Evolutionary conservation across 2,113 vertebrate species (phyloP).

Genomic region (Pseudorasbora parva): DNA sequence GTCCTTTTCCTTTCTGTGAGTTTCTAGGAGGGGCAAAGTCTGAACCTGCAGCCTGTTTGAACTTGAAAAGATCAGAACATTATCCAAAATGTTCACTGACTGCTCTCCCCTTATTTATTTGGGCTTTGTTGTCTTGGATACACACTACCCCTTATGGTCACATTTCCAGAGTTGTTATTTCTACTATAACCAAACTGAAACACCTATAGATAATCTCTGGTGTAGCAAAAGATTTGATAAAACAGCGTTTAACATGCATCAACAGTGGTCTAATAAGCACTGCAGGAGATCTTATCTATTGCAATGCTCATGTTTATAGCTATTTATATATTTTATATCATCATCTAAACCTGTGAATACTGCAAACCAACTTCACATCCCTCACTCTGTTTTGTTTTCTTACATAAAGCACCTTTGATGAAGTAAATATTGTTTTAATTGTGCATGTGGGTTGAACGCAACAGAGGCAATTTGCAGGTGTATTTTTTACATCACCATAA

Average conservation of each 20-base stretch:
- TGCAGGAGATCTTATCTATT: background rate
- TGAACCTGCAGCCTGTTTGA: constrained; percentile 55
- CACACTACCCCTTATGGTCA: background rate
- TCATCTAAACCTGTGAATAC: background rate
- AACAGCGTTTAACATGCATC: background rate
- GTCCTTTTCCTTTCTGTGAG: constrained; percentile 18
- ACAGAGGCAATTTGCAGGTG: constrained; percentile 58
- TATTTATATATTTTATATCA: constrained; percentile 10
- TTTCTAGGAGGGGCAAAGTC: constrained; percentile 58
- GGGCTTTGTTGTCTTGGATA: constrained; percentile 24
- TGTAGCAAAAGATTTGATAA: background rate
- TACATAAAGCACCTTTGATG: constrained; percentile 42
- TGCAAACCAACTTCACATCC: background rate
- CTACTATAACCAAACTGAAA: background rate
- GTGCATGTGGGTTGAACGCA: constrained; percentile 51
- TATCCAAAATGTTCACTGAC: constrained; percentile 32
- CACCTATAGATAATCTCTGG: background rate
- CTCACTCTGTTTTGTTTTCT: constrained; percentile 44
- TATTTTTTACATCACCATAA: constrained; percentile 59
- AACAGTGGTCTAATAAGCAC: background rate
- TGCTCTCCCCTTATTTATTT: background rate
- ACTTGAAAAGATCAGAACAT: constrained; percentile 57
- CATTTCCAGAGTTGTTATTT: constrained; percentile 3
- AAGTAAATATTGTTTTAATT: constrained; percentile 62
- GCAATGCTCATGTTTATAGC: background rate